Conservation (phyloP, 2,797 vertebrate genomes). For the Leontopithecus rosalia region DNA sequence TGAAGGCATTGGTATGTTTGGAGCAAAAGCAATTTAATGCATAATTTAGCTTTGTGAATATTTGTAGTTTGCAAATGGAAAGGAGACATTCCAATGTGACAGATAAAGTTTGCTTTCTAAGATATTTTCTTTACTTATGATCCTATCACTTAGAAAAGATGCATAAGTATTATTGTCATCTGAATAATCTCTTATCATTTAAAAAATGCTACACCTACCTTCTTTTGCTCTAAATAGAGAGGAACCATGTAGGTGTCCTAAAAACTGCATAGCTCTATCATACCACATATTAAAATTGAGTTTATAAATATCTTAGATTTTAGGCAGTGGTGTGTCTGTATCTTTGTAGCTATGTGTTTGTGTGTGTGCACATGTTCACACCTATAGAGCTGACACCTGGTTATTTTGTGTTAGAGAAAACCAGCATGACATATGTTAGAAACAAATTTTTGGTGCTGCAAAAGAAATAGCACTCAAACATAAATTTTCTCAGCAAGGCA, state of each 20-base stretch:
- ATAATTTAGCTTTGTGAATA: not conserved
- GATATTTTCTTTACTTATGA: not conserved
- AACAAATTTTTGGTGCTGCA: not conserved
- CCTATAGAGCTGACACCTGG: not conserved
- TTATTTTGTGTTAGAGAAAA: not conserved
- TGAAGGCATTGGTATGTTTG: not conserved
- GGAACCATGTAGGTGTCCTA: not conserved
- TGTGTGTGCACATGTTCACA: not conserved
- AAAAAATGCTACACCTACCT: not conserved
- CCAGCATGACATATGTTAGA: not conserved
- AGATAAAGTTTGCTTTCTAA: not conserved
- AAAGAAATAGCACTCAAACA: not conserved
- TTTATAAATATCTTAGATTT: not conserved
- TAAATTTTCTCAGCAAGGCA: not conserved
- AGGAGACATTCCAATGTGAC: not conserved
- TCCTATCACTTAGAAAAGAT: not conserved
- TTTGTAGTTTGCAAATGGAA: constrained; percentile 4
- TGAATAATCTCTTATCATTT: not conserved
- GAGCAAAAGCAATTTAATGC: not conserved
- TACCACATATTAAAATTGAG: not conserved
- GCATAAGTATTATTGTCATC: not conserved
- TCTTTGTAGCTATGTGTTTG: not conserved
- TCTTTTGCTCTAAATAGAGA: not conserved
- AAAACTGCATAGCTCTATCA: not conserved
- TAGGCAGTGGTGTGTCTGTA: not conserved